phyloP scores from a whole-genome alignment of 2,797 vertebrate genomes.

The Acipenser ruthenus region DNA sequence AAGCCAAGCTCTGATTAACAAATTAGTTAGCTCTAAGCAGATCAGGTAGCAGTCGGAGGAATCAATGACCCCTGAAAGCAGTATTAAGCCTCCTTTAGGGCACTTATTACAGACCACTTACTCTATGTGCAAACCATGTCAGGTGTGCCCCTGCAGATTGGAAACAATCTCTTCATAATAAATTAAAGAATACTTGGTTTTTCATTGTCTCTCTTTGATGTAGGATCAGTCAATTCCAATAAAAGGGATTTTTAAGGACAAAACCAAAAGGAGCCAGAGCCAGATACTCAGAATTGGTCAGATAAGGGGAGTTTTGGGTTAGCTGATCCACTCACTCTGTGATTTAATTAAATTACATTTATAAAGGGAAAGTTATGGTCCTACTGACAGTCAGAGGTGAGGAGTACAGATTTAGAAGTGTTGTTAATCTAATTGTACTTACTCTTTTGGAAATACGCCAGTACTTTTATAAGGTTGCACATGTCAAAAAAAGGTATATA shows the following conservation, averaged over 20 bases:
- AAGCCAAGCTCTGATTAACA: slow-evolving; percentile 60
- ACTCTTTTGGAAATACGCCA: slow-evolving; percentile 33
- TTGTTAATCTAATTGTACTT: slow-evolving; percentile 28
- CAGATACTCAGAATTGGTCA: slow-evolving; percentile 34
- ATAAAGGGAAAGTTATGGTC: slow-evolving; percentile 28
- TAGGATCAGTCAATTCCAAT: slow-evolving; percentile 52
- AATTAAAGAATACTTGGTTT: slow-evolving; percentile 59
- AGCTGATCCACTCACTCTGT: slow-evolving; percentile 39
- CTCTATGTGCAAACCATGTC: slow-evolving; percentile 45
- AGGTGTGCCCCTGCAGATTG: slow-evolving; percentile 71
- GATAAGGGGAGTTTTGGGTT: slow-evolving; percentile 47
- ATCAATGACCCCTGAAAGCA: slow-evolving; percentile 44
- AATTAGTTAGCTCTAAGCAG: slow-evolving; percentile 58
- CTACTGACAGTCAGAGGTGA: slow-evolving; percentile 28
- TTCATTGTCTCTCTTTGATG: slow-evolving; percentile 68
- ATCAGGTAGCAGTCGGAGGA: slow-evolving; percentile 50
- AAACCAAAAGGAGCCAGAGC: slow-evolving; percentile 38
- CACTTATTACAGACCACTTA: slow-evolving; percentile 58
- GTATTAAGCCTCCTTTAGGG: slow-evolving; percentile 58
- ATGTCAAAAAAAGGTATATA: slow-evolving; percentile 13
- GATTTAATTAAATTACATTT: slow-evolving; percentile 58
- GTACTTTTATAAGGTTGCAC: slow-evolving; percentile 32
- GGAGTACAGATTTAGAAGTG: slow-evolving; percentile 22
- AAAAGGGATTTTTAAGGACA: slow-evolving; percentile 45
- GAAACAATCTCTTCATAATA: slow-evolving; percentile 69